phyloP scores from a whole-genome alignment of 1,140 invertebrate genomes.

The Drosophila melanogaster region DNA sequence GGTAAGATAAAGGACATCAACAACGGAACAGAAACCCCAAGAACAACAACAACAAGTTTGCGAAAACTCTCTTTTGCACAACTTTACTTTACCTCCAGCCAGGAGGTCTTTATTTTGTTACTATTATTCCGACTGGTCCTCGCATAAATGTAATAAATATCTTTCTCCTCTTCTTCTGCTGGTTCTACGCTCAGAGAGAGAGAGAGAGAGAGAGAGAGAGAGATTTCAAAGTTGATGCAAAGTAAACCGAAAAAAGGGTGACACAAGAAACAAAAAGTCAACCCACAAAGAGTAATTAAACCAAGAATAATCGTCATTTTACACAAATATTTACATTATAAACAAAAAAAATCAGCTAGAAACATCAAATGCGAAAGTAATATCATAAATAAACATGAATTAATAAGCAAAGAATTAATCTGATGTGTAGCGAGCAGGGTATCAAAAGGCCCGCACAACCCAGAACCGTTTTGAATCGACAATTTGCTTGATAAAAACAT shows the following conservation, averaged over 20 bases:
- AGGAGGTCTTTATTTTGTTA: constrained; percentile 20
- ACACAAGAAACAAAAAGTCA: constrained; percentile 17
- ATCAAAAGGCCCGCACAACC: background rate
- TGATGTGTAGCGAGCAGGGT: background rate
- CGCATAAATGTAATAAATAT: constrained; percentile 72
- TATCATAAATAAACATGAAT: background rate
- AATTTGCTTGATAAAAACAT: constrained; percentile 47
- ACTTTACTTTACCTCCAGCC: constrained; percentile 27
- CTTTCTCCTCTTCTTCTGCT: constrained; percentile 25
- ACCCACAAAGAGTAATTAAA: background rate
- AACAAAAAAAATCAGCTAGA: too few species aligned
- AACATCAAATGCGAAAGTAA: too few species aligned
- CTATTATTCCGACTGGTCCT: constrained; percentile 6
- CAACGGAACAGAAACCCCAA: constrained; percentile 29
- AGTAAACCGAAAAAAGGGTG: constrained; percentile 19
- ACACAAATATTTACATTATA: too few species aligned
- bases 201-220: constrained; percentile 22
- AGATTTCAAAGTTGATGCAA: constrained; percentile 48
- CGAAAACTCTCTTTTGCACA: constrained; percentile 34
- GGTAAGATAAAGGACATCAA: constrained; percentile 28
- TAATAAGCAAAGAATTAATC: background rate
- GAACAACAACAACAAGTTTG: constrained; percentile 37
- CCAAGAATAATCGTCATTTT: too few species aligned
- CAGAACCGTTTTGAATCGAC: constrained; percentile 1
- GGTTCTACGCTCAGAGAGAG: constrained; percentile 6